These are phyloP conservation scores for Bellardia pandia DNA, from an alignment of 2,888 invertebrate species.

Conservation along the genomic window DNA sequence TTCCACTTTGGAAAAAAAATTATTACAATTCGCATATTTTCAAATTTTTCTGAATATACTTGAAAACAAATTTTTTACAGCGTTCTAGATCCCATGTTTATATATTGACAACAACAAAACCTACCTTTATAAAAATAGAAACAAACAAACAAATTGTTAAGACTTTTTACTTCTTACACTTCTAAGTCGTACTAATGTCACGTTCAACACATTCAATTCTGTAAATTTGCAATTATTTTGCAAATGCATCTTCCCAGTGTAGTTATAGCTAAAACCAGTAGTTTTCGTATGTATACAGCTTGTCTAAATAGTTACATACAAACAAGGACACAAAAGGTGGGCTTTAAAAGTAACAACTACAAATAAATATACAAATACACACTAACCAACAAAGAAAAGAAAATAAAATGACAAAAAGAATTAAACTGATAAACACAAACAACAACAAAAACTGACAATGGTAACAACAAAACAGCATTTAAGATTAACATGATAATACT, in stretches of 20 bases:
- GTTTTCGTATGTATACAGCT: background rate
- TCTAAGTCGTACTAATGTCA: no score
- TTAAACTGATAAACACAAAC: constrained; percentile 45
- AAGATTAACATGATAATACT: constrained; percentile 58
- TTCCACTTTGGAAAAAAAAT: no score
- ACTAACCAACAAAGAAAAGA: background rate
- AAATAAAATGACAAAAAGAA: constrained; percentile 47
- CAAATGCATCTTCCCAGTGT: background rate
- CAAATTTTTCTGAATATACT: no score
- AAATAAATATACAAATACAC: background rate
- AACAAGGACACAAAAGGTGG: constrained; percentile 10
- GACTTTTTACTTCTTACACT: no score
- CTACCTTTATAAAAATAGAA: no score
- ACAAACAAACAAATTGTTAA: no score
- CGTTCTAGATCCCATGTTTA: no score
- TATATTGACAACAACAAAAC: no score
- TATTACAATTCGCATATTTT: no score
- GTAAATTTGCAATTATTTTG: no score
- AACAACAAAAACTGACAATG: constrained; percentile 10
- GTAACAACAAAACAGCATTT: constrained; percentile 50
- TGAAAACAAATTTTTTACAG: no score
- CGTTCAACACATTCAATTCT: no score
- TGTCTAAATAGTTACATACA: background rate
- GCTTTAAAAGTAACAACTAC: constrained; percentile 23
- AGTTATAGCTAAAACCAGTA: background rate